phyloP scores from a whole-genome alignment of 2,888 invertebrate genomes.

The Tachina lurida region DNA sequence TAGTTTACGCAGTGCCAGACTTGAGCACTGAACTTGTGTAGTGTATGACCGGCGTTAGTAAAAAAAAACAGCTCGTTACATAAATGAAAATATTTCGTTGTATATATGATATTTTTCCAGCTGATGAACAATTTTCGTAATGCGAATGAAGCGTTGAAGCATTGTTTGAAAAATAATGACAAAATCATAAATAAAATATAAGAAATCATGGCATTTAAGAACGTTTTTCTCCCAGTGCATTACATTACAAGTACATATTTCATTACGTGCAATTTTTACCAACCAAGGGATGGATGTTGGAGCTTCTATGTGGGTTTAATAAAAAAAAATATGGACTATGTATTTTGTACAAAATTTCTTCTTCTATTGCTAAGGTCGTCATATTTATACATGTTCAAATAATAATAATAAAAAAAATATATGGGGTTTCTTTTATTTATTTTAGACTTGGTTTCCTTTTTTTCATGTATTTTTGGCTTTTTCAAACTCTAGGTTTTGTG shows the following conservation, averaged over 20 bases:
- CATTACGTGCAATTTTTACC: background rate
- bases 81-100: too few species aligned
- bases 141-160: too few species aligned
- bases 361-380: constrained; percentile 31
- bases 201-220: too few species aligned
- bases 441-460: constrained; percentile 8
- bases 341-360: constrained; percentile 2
- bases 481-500: constrained; percentile 35
- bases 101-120: too few species aligned
- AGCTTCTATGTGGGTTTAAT: constrained; percentile 21
- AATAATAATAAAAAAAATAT: constrained; percentile 16
- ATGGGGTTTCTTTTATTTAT: constrained; percentile 47
- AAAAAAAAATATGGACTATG: background rate
- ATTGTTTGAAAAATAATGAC: too few species aligned
- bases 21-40: too few species aligned
- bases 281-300: constrained; percentile 10
- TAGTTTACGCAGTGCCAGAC: too few species aligned
- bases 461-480: background rate
- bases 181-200: too few species aligned
- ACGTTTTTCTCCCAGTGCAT: too few species aligned
- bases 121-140: too few species aligned
- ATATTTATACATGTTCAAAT: constrained; percentile 16
- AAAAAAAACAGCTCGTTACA: too few species aligned
- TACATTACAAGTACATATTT: background rate
- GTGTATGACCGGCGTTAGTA: too few species aligned